Evolutionary conservation across 2,113 vertebrate species (phyloP).

Genomic region (Phasianus colchicus): DNA sequence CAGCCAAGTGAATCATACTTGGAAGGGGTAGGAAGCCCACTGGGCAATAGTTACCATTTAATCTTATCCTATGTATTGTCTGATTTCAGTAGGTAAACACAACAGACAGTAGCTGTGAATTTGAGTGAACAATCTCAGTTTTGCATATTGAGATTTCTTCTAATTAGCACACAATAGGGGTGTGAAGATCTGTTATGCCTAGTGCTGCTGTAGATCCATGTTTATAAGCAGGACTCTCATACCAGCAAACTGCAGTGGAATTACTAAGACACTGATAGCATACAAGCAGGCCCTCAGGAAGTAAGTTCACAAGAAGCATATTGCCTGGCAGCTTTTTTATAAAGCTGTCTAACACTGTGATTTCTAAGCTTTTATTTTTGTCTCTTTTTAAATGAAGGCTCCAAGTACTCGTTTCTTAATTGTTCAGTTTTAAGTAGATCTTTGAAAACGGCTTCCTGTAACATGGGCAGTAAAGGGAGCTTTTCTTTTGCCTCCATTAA

Average conservation of each 20-base stretch:
- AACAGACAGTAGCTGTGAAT: neutral
- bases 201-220: neutral
- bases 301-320: neutral
- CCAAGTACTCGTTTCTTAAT: neutral
- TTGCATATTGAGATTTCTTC: neutral
- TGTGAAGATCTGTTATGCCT: neutral
- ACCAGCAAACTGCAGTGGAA: neutral
- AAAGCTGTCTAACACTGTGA: neutral
- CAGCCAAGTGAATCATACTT: neutral
- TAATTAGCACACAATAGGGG: neutral
- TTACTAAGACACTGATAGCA: neutral
- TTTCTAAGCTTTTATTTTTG: neutral
- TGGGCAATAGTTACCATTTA: neutral
- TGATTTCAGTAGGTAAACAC: neutral
- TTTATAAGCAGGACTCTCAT: neutral
- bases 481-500: neutral
- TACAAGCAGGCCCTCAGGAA: neutral
- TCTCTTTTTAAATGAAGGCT: neutral
- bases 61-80: neutral
- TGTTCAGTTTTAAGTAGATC: neutral
- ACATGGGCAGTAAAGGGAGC: neutral
- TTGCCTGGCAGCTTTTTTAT: neutral
- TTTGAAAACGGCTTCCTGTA: neutral
- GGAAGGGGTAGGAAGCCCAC: neutral
- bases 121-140: neutral